phyloP scores from a whole-genome alignment of 2,113 vertebrate genomes.

The Sclerurus mexicanus region DNA sequence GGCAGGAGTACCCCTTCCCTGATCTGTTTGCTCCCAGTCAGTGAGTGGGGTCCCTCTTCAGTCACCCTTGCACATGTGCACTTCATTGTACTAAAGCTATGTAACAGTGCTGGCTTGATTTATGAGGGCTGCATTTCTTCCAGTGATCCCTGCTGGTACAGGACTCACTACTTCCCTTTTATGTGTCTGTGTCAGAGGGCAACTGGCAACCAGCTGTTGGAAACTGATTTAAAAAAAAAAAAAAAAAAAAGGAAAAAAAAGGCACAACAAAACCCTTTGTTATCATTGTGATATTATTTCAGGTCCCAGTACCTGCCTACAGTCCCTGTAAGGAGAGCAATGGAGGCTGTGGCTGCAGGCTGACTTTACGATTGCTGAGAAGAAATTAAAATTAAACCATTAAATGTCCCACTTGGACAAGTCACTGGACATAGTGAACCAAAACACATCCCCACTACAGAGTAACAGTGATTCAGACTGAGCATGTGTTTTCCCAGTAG shows the following conservation, averaged over 20 bases:
- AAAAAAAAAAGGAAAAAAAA: neutral
- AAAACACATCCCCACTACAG: neutral
- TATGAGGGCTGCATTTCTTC: conserved; percentile 81
- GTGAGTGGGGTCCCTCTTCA: conserved; percentile 51
- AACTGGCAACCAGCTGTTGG: conserved; percentile 91
- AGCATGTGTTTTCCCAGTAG: neutral
- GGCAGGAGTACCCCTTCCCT: neutral
- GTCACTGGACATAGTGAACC: neutral
- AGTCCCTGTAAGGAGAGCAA: neutral
- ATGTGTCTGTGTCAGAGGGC: conserved; percentile 82
- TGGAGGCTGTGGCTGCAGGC: neutral
- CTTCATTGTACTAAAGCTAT: conserved; percentile 77
- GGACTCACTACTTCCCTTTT: conserved; percentile 82
- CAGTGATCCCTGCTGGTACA: conserved; percentile 82
- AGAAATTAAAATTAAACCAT: neutral
- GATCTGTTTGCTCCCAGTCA: neutral
- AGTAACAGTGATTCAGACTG: neutral
- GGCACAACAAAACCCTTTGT: conserved; percentile 51
- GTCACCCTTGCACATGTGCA: conserved; percentile 68
- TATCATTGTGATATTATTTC: conserved; percentile 38
- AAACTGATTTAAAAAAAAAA: conserved; percentile 62
- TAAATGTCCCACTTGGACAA: neutral
- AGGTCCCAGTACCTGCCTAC: conserved; percentile 34
- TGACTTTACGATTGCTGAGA: conserved; percentile 24
- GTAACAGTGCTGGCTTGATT: conserved; percentile 78